Conservation (phyloP, 2,888 invertebrate genomes). For the Pristionchus exspectatus region DNA sequence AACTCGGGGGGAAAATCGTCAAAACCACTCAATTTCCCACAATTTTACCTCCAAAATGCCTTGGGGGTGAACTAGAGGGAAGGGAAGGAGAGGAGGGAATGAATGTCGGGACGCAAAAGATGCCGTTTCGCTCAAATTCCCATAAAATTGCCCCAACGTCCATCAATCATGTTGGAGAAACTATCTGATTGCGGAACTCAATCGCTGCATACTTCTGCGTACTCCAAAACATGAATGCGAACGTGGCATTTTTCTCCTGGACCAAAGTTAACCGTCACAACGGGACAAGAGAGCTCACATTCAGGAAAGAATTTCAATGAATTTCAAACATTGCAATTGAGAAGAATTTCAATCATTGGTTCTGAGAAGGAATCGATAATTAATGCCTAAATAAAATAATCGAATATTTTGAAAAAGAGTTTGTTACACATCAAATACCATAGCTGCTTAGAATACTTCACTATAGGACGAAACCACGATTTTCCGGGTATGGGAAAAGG, state of each 20-base stretch:
- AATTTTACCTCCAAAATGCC: not conserved
- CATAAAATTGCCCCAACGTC: not conserved
- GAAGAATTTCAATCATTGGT: slow-evolving; percentile 69
- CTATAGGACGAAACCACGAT: not conserved
- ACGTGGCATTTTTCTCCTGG: no score
- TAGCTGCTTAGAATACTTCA: no score
- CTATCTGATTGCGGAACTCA: not conserved
- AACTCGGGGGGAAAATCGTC: not conserved
- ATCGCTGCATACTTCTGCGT: not conserved
- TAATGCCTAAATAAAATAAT: not conserved
- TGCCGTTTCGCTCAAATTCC: not conserved
- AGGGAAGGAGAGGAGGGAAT: slow-evolving; percentile 22
- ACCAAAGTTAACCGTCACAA: not conserved
- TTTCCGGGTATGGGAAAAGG: not conserved
- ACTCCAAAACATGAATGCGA: no score
- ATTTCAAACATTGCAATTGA: no score
- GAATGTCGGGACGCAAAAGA: not conserved
- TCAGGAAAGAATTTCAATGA: no score
- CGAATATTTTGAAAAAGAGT: no score
- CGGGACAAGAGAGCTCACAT: no score
- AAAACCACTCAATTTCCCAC: slow-evolving; percentile 33
- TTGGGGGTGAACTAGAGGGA: not conserved
- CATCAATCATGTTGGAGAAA: slow-evolving; percentile 21
- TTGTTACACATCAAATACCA: no score
- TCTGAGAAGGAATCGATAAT: slow-evolving; percentile 55